Evolutionary conservation across 2,113 vertebrate genomes (phyloP).

Genomic region (Progne subis): DNA sequence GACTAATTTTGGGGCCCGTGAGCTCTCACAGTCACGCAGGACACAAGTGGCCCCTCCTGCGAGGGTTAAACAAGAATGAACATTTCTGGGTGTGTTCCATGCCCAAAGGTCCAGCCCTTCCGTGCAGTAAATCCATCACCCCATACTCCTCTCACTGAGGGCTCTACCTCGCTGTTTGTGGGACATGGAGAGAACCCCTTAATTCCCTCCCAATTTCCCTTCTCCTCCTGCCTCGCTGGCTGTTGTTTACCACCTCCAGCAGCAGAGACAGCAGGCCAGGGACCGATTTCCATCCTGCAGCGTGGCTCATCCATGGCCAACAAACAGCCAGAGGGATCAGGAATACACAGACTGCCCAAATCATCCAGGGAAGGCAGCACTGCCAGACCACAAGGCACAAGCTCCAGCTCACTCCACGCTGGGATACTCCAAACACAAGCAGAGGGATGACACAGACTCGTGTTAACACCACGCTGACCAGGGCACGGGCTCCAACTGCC

Average conservation of each 20-base stretch:
- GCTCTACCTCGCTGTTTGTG: background rate
- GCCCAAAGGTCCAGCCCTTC: background rate
- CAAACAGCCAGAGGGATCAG: background rate
- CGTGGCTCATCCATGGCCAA: background rate
- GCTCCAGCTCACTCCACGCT: background rate
- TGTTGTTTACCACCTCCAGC: background rate
- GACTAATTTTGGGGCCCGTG: accelerated
- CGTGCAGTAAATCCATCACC: background rate
- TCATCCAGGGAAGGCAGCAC: background rate
- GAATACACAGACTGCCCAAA: background rate
- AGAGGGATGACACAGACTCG: background rate
- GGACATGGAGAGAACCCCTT: background rate
- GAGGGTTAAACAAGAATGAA: background rate
- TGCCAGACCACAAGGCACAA: background rate
- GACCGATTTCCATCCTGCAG: background rate
- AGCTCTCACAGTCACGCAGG: background rate
- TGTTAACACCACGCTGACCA: background rate
- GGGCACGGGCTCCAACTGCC: background rate
- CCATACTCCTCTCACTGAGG: background rate
- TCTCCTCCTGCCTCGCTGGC: background rate
- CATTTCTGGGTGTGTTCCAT: background rate
- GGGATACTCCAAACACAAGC: background rate
- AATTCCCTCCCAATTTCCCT: background rate
- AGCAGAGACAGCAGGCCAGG: background rate
- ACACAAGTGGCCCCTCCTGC: accelerated